A percentile compares a stretch with the other conserved stretches of the same genome.
These are phyloP conservation scores for Eptatretus atami DNA, from an alignment of 2,797 vertebrate genomes.

Conservation along the genomic window DNA sequence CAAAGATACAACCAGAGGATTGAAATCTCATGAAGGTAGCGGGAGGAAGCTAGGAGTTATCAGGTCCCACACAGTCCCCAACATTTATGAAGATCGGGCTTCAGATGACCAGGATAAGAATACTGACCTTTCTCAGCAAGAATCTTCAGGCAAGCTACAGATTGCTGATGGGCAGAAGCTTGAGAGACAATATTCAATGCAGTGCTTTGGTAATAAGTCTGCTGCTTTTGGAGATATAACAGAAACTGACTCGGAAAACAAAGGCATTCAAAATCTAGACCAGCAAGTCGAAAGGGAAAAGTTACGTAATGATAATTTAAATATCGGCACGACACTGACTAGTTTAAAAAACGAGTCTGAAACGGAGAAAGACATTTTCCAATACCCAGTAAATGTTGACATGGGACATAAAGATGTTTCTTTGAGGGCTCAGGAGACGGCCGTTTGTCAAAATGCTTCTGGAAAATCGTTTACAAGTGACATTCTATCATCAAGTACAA, in stretches of 20 bases:
- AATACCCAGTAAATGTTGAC: not conserved
- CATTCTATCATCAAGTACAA: no score
- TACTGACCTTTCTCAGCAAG: not conserved
- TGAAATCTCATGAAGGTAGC: not conserved
- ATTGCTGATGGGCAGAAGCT: constrained; percentile 2
- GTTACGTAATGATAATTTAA: not conserved
- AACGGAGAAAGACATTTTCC: not conserved
- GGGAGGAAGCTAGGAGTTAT: not conserved
- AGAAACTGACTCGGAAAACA: not conserved
- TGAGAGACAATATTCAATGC: not conserved
- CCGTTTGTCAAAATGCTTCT: no score
- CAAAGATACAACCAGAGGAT: not conserved
- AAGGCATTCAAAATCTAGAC: not conserved
- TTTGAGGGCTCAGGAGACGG: no score
- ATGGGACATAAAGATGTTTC: no score
- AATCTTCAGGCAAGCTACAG: not conserved
- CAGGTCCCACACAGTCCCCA: not conserved
- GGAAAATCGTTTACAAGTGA: no score
- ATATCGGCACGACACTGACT: not conserved
- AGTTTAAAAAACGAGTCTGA: not conserved
- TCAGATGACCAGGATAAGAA: not conserved
- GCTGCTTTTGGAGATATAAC: not conserved
- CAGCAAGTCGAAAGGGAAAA: not conserved
- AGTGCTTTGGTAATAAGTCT: constrained; percentile 5
- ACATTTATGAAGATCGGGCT: not conserved